A percentile compares a stretch with the other conserved stretches of the same genome.
Evolutionary conservation across 2,888 invertebrate species (phyloP).

Genomic region (Melipona beecheii): DNA sequence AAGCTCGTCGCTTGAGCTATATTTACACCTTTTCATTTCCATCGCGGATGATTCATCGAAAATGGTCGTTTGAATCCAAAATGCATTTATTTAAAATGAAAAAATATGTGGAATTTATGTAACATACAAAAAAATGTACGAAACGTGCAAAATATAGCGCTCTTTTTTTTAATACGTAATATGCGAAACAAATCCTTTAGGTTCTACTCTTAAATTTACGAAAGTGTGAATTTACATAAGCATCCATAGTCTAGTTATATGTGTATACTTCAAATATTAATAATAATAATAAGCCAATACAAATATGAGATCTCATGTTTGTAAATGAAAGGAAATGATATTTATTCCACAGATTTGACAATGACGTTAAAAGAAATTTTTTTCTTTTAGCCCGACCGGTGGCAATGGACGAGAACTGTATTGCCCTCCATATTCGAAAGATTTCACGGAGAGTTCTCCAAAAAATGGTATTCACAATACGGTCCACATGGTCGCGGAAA

Average conservation of each 20-base stretch:
- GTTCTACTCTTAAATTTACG: no score
- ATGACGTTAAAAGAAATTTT: not conserved
- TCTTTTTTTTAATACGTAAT: no score
- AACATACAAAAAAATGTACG: no score
- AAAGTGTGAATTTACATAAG: no score
- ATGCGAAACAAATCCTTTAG: no score
- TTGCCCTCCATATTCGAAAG: constrained; percentile 78
- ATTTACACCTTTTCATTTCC: no score
- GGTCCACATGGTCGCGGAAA: constrained; percentile 85
- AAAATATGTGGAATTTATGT: not conserved
- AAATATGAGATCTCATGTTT: no score
- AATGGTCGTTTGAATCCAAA: not conserved
- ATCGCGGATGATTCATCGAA: no score
- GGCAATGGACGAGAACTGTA: constrained; percentile 81
- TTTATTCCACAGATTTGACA: not conserved
- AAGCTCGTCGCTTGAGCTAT: not conserved
- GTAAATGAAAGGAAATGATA: not conserved
- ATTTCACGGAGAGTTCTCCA: constrained; percentile 73
- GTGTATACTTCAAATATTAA: no score
- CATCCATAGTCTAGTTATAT: no score
- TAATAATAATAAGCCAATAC: no score
- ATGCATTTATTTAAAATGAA: not conserved
- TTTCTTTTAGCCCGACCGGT: constrained; percentile 79
- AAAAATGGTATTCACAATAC: constrained; percentile 79
- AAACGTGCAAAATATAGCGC: no score